Conservation (phyloP, 2,113 vertebrate genomes). For the Urocitellus parryii region DNA sequence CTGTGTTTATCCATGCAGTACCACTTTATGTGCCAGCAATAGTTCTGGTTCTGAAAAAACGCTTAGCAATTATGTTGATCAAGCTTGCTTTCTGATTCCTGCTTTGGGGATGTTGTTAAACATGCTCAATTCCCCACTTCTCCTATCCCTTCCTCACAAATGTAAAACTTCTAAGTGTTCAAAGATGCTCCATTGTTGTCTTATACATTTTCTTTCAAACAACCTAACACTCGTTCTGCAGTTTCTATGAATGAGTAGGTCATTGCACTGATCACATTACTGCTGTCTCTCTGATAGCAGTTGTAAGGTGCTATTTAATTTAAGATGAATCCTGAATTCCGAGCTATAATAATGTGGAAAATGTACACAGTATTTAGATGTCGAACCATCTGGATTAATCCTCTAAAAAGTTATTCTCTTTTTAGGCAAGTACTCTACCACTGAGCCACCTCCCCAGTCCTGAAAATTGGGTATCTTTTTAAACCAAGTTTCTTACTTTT, state of each 20-base stretch:
- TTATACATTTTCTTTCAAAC: neutral
- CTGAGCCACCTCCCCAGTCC: neutral
- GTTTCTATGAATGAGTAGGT: neutral
- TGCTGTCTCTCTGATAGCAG: neutral
- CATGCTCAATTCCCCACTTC: neutral
- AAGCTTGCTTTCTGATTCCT: neutral
- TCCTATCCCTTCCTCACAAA: neutral
- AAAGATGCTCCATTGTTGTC: neutral
- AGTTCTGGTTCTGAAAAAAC: neutral
- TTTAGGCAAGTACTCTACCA: neutral
- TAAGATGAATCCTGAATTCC: neutral
- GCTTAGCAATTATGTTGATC: neutral
- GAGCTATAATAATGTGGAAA: neutral
- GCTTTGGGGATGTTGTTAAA: neutral
- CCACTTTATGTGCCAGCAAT: neutral
- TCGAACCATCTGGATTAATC: neutral
- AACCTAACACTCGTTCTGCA: neutral
- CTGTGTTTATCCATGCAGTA: neutral
- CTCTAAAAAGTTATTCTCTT: conserved; percentile 15
- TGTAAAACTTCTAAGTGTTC: neutral
- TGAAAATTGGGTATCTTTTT: neutral
- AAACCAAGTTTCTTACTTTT: neutral
- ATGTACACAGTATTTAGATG: neutral
- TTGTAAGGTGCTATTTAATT: neutral
- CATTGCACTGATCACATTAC: neutral